Evolutionary conservation across 1,140 invertebrate genomes (phyloP).

Genomic region (Bombus consobrinus): DNA sequence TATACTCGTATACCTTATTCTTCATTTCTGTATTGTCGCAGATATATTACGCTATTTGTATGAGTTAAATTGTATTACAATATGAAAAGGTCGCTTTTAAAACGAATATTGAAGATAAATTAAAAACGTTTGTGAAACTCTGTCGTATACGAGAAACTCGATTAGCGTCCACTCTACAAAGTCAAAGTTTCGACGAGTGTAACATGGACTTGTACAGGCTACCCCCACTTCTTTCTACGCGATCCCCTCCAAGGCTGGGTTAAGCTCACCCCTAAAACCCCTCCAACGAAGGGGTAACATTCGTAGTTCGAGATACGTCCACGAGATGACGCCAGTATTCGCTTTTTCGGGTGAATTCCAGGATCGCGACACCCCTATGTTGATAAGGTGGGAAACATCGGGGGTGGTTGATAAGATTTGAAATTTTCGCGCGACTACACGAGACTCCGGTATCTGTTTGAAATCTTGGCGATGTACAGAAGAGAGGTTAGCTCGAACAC

Average conservation of each 20-base stretch:
- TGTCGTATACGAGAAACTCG: neutral
- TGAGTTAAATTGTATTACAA: neutral
- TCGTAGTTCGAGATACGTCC: conserved; percentile 59
- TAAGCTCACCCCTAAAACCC: conserved; percentile 57
- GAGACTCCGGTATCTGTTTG: neutral
- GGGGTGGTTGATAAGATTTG: conserved; percentile 3
- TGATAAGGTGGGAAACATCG: conserved; percentile 71
- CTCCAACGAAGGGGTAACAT: conserved; percentile 52
- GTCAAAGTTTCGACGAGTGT: conserved; percentile 62
- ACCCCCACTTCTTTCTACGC: conserved; percentile 56
- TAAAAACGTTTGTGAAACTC: neutral
- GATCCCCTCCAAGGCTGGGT: conserved; percentile 27
- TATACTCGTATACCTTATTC: no score
- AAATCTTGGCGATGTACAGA: neutral
- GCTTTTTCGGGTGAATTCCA: conserved; percentile 57
- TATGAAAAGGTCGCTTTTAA: neutral
- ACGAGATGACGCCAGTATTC: conserved; percentile 75
- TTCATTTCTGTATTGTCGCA: no score
- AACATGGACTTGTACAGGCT: conserved; percentile 71
- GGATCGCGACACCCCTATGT: conserved; percentile 49
- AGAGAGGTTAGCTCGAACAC: conserved; percentile 50
- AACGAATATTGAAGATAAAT: neutral
- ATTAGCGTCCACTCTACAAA: neutral
- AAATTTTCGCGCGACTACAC: conserved; percentile 38
- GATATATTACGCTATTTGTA: neutral